These are phyloP conservation scores for Thaleichthys pacificus DNA, from an alignment of 2,797 vertebrate species.

Conservation along the genomic window DNA sequence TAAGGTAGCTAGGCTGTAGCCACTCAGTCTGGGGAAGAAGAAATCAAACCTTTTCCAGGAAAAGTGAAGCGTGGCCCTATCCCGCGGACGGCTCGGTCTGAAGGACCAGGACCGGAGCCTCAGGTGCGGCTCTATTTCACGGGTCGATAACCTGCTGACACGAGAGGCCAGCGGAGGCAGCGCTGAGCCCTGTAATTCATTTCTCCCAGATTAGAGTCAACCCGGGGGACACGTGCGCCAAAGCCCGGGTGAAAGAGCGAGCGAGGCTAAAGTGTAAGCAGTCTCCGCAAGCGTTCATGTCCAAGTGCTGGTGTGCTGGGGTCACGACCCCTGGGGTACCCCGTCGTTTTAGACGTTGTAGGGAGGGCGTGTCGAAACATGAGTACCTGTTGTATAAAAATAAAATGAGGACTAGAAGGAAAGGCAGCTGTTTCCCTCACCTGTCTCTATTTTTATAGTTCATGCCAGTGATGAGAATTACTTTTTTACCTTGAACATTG, in stretches of 20 bases:
- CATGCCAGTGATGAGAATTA: no score
- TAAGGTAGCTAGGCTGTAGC: not conserved
- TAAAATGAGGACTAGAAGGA: not conserved
- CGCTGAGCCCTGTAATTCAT: not conserved
- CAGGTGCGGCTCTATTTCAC: slow-evolving; percentile 7
- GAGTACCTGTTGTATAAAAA: slow-evolving; percentile 3
- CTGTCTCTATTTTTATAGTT: no score
- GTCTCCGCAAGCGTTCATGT: no score
- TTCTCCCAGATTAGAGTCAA: slow-evolving; percentile 6
- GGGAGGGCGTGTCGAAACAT: slow-evolving; percentile 9
- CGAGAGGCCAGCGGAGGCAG: not conserved
- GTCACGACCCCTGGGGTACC: not conserved
- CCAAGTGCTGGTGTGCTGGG: not conserved
- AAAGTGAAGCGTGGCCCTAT: slow-evolving; percentile 1
- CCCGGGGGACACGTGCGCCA: not conserved
- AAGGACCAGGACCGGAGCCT: not conserved
- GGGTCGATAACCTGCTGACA: slow-evolving; percentile 15
- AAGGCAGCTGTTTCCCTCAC: no score
- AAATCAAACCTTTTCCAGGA: not conserved
- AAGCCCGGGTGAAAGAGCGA: not conserved
- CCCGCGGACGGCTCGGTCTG: not conserved
- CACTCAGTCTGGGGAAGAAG: not conserved
- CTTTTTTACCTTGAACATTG: not conserved
- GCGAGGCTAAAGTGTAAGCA: not conserved
- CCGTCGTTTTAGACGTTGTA: not conserved